Base-by-base conservation (phyloP, 2,888 invertebrate species). In the Drosophila cyrtoloma region DNA sequence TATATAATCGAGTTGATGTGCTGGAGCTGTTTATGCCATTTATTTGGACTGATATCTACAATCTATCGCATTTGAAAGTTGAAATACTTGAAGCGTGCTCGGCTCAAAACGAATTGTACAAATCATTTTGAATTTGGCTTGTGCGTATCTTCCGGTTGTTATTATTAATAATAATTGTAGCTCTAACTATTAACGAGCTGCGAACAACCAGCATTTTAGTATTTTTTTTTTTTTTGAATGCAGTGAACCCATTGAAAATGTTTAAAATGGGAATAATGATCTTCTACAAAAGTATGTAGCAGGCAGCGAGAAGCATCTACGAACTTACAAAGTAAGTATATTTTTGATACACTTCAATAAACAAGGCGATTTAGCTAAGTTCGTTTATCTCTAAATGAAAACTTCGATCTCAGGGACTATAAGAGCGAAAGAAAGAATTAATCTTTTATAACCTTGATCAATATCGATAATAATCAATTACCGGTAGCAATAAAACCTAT, bases 31-130 rank as follows among this genome's bases (percentile, higher is more conserved):
- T 83, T 68, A 86, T 83, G 80, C 69, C 72, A 82, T 81, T 81
- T 64, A 61, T 71, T 83, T 61, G 58, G 56, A 72, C 62, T 70
- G 77, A 63, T 75, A 52, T 71, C 77, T 52, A 69, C 55, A 71
- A 59, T 50, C 22, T 67, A 73, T 69, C 70, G 57, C 76, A 82
- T 87, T 91, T 84, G 91, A 89, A 91, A 89, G 89, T 91, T 90
- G 89, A 91, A 90, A 89, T 86, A 90, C 91, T 89, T 89, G 91
- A 90, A 79, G 67, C 44, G 55, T 63, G 56, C 75, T 14, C 14
- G 39, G 39, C n/a, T 69, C 53, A 30, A 35, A 39, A 63, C 65
- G 70, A 69, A 75, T 71, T 39, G 51, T 59, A 62, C 42, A 72
- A 68, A 74, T 70, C 66, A 72, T 62, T 72, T 61, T 42, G 60